Percentiles rank a stretch among this genome's conserved stretches.
phyloP scores from a whole-genome alignment of 2,113 vertebrate genomes.

The Tragelaphus imberbis region DNA sequence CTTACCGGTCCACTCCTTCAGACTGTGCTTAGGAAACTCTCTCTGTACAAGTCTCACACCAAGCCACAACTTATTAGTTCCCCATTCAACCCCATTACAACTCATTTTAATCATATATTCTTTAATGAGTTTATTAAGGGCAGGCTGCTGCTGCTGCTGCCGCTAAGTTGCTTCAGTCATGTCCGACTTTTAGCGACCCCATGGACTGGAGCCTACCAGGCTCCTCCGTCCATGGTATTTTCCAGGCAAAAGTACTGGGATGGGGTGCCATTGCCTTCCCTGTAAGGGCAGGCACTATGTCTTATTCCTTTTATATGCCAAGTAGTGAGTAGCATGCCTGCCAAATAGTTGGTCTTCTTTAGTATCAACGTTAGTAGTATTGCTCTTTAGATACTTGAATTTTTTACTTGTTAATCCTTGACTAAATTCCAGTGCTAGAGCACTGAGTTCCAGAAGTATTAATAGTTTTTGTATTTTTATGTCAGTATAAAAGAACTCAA shows the following conservation, averaged over 20 bases:
- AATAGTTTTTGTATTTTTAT: background rate
- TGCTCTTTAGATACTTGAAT: background rate
- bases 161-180: too few relatives aligned
- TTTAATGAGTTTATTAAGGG: background rate
- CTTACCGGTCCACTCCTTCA: background rate
- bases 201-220: too few relatives aligned
- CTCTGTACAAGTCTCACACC: background rate
- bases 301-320: background rate
- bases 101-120: background rate
- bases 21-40: background rate
- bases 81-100: background rate
- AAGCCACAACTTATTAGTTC: background rate
- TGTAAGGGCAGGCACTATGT: background rate
- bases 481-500: background rate
- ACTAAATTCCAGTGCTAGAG: background rate
- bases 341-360: background rate
- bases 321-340: background rate
- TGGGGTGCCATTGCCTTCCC: too few relatives aligned
- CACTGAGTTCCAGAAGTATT: background rate
- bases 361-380: background rate
- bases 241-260: too few relatives aligned
- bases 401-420: background rate
- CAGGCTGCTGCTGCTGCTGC: background rate
- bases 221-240: too few relatives aligned
- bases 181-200: too few relatives aligned